Evolutionary conservation across 2,113 vertebrate genomes (phyloP).

Genomic region (Delphinapterus leucas): DNA sequence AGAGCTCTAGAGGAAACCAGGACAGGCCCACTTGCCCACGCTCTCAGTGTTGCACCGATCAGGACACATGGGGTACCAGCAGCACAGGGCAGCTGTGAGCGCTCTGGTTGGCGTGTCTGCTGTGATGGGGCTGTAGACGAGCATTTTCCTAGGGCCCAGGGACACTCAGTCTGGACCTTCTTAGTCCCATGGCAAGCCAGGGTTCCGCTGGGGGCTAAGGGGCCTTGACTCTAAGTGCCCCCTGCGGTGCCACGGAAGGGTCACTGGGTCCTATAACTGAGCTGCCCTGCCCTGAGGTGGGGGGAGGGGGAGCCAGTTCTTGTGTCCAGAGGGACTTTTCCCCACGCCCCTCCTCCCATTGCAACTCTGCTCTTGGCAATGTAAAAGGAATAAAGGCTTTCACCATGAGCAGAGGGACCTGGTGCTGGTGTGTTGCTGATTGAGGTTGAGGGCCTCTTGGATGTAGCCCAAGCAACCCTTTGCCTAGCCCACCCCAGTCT

Average conservation of each 20-base stretch:
- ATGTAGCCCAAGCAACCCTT: not conserved
- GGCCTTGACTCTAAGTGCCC: not conserved
- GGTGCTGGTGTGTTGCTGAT: not conserved
- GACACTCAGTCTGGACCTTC: not conserved
- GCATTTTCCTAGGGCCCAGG: not conserved
- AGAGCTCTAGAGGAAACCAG: not conserved
- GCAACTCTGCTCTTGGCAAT: constrained; percentile 9
- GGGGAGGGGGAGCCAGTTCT: not conserved
- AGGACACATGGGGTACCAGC: not conserved
- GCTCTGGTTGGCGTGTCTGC: not conserved
- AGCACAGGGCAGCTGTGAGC: not conserved
- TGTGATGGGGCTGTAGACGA: not conserved
- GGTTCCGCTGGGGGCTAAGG: not conserved
- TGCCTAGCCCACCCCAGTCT: not conserved
- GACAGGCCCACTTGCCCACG: rapidly evolving
- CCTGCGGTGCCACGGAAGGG: not conserved
- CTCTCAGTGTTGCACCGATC: not conserved
- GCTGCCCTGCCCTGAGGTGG: not conserved
- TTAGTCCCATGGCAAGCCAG: not conserved
- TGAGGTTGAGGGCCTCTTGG: not conserved
- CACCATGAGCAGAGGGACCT: not conserved
- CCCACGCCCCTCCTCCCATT: not conserved
- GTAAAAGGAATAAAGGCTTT: not conserved
- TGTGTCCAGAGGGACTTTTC: not conserved
- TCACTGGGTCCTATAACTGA: not conserved